Evolutionary conservation across 2,888 invertebrate species (phyloP).

Genomic region (Caenorhabditis zanzibari): DNA sequence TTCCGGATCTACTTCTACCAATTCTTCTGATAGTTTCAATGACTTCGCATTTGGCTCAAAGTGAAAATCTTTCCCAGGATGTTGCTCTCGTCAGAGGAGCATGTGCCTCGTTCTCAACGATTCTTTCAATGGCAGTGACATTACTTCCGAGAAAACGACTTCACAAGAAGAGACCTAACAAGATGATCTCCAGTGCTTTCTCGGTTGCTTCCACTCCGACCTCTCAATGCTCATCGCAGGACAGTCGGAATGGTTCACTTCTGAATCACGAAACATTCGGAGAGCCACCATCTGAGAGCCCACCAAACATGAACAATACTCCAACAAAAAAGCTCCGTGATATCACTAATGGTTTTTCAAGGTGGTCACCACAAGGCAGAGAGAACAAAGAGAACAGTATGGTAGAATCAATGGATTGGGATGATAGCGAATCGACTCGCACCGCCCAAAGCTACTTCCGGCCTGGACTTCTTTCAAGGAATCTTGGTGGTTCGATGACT

Average conservation of each 20-base stretch:
- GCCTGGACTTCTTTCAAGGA: conserved; percentile 26
- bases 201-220: conserved; percentile 77
- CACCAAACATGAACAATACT: neutral
- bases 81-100: conserved; percentile 62
- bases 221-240: conserved; percentile 75
- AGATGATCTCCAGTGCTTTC: conserved; percentile 75
- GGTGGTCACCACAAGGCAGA: neutral
- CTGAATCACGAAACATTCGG: conserved; percentile 26
- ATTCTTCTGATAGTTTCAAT: conserved; percentile 37
- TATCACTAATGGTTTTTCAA: conserved; percentile 16
- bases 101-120: conserved; percentile 59
- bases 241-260: conserved; percentile 48
- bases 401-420: conserved; percentile 73
- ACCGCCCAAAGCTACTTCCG: conserved; percentile 31
- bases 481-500: neutral
- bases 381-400: conserved; percentile 34
- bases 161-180: conserved; percentile 68
- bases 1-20: conserved; percentile 68
- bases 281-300: conserved; percentile 12
- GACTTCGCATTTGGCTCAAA: conserved; percentile 24
- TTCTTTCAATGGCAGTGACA: conserved; percentile 64
- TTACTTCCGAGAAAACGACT: conserved; percentile 67
- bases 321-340: conserved; percentile 15
- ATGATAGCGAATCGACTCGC: conserved; percentile 54
- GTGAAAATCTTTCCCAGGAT: conserved; percentile 48